Conservation (phyloP, 2,888 invertebrate genomes). For the Elegia similella region DNA sequence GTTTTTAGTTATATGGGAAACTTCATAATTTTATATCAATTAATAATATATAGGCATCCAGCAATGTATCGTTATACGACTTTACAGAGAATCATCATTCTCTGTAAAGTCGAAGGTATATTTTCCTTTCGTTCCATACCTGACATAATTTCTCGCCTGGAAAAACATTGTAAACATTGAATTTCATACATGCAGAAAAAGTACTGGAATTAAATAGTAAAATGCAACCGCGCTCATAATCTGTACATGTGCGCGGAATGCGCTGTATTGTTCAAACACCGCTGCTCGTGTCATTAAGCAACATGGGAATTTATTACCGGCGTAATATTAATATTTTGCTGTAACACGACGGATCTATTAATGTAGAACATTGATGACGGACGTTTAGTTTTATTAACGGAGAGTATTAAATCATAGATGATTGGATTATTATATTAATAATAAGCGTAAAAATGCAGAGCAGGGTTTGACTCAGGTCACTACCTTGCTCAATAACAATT, state of each 20-base stretch:
- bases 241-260: slow-evolving; percentile 10
- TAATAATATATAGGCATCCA: too few species aligned
- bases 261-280: slow-evolving; percentile 13
- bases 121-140: too few species aligned
- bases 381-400: neutral
- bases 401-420: too few species aligned
- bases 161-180: neutral
- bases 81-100: too few species aligned
- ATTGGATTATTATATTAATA: too few species aligned
- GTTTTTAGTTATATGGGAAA: too few species aligned
- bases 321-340: slow-evolving; percentile 5
- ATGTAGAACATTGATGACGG: neutral
- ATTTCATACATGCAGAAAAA: neutral
- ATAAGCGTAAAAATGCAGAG: too few species aligned
- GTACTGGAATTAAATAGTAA: neutral
- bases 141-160: neutral
- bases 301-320: slow-evolving; percentile 26
- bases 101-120: too few species aligned
- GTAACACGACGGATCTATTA: neutral
- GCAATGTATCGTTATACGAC: too few species aligned
- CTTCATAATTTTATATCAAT: too few species aligned
- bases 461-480: too few species aligned
- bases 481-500: too few species aligned
- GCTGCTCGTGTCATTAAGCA: slow-evolving; percentile 16
- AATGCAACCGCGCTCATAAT: slow-evolving; percentile 8